Evolutionary conservation across 2,113 vertebrate genomes (phyloP).

Genomic region (Cyprinus carpio): DNA sequence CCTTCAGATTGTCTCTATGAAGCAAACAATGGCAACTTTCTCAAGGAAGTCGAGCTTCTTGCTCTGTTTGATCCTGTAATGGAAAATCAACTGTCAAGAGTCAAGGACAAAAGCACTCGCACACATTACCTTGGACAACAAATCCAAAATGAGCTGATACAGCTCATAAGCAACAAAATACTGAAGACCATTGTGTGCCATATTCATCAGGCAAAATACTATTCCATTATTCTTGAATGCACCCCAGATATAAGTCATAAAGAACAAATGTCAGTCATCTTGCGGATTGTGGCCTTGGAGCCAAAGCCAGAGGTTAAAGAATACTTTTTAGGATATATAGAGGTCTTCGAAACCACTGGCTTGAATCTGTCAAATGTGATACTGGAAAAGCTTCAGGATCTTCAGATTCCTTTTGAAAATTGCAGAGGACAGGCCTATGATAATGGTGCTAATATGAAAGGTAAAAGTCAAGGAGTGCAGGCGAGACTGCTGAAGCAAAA

Average conservation of each 20-base stretch:
- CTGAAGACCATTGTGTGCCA: no score
- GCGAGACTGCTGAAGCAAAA: not conserved
- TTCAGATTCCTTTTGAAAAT: not conserved
- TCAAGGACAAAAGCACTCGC: not conserved
- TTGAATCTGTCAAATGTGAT: constrained; percentile 9
- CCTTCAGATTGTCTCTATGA: not conserved
- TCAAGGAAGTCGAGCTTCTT: not conserved
- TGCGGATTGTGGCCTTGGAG: not conserved
- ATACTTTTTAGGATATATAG: constrained; percentile 10
- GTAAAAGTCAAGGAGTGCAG: not conserved
- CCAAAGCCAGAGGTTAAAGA: constrained; percentile 10
- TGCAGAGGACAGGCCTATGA: constrained; percentile 41
- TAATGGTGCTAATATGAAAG: constrained; percentile 23
- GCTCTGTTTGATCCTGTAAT: not conserved
- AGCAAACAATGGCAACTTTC: not conserved
- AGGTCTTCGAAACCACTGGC: constrained; percentile 29
- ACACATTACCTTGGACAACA: not conserved
- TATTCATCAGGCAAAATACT: not conserved
- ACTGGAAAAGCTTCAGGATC: constrained; percentile 10
- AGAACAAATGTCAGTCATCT: constrained; percentile 32
- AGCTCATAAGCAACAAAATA: not conserved
- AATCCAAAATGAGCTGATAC: not conserved
- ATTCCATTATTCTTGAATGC: not conserved
- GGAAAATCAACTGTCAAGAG: not conserved
- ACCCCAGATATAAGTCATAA: constrained; percentile 6